These are phyloP conservation scores for Gryllus longicercus DNA, from an alignment of 2,888 invertebrate species.

Conservation along the genomic window DNA sequence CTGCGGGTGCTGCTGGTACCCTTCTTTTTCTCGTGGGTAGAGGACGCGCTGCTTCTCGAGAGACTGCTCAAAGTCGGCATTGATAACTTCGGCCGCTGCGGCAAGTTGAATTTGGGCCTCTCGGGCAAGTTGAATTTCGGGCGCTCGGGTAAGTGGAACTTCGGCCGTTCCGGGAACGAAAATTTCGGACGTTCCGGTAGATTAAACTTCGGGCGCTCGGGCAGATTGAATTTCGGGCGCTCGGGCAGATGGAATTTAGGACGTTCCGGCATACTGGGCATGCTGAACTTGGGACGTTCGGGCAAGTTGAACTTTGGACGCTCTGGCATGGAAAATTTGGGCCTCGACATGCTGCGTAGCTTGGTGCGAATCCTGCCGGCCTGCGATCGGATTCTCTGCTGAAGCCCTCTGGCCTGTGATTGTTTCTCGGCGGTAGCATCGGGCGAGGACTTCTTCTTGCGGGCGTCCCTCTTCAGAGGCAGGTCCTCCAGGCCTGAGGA, in stretches of 20 bases:
- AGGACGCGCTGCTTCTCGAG: conserved; percentile 41
- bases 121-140: conserved; percentile 58
- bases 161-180: conserved; percentile 45
- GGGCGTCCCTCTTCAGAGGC: conserved; percentile 52
- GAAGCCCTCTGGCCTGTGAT: conserved; percentile 46
- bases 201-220: conserved; percentile 56
- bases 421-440: conserved; percentile 50
- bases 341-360: conserved; percentile 59
- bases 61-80: conserved; percentile 44
- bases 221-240: conserved; percentile 60
- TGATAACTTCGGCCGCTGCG: conserved; percentile 54
- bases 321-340: conserved; percentile 51
- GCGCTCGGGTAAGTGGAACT: conserved; percentile 34
- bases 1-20: conserved; percentile 34
- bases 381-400: conserved; percentile 65
- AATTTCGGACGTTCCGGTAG: conserved; percentile 56
- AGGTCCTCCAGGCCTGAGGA: conserved; percentile 60
- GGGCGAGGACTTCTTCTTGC: conserved; percentile 52
- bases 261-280: conserved; percentile 60
- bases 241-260: conserved; percentile 56
- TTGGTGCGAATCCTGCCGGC: conserved; percentile 70
- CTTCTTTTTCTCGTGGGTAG: conserved; percentile 20
- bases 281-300: conserved; percentile 57
- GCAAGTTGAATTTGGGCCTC: conserved; percentile 53
- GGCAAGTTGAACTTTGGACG: conserved; percentile 54